Conservation (phyloP, 2,888 invertebrate genomes). For the Deilephila porcellus region DNA sequence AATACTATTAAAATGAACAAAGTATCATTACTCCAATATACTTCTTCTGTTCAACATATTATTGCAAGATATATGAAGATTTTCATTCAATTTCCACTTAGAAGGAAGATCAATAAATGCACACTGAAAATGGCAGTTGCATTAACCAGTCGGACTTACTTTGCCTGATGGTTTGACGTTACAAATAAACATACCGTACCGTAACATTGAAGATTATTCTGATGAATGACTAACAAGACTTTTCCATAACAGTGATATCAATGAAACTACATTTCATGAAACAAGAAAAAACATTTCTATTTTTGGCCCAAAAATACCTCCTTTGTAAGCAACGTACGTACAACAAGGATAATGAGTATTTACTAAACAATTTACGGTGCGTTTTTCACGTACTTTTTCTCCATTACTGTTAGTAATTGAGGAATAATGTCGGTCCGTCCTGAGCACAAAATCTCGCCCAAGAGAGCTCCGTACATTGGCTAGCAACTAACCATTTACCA, state of each 20-base stretch:
- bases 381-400: not conserved
- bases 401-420: not conserved
- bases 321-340: not conserved
- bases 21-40: no score
- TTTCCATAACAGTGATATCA: no score
- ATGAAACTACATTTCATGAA: no score
- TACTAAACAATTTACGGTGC: no score
- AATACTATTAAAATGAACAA: no score
- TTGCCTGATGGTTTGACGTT: not conserved
- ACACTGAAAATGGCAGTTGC: not conserved
- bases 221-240: not conserved
- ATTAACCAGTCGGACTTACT: slow-evolving; percentile 3
- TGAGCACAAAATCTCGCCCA: not conserved
- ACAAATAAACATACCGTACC: not conserved
- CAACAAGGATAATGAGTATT: not conserved
- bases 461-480: slow-evolving; percentile 10
- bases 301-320: not conserved
- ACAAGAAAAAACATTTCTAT: no score
- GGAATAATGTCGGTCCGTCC: not conserved
- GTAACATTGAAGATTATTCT: slow-evolving; percentile 3
- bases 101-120: not conserved
- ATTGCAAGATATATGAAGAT: no score
- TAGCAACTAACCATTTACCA: slow-evolving; percentile 29
- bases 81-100: not conserved
- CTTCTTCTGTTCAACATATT: no score